phyloP scores from a whole-genome alignment of 2,113 vertebrate genomes.

The Macquaria ambigua region DNA sequence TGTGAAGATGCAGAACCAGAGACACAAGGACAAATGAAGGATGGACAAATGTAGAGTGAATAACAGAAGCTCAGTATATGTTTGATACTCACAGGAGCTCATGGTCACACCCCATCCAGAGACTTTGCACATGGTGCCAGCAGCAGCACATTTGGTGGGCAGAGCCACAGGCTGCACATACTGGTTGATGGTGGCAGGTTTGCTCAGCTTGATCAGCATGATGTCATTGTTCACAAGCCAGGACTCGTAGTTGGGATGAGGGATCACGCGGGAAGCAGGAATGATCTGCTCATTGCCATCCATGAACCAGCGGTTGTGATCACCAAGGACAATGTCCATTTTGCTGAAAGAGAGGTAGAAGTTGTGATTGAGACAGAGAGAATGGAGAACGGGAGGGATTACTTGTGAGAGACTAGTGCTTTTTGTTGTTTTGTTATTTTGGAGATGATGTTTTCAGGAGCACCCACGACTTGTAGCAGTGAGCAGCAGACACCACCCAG shows the following conservation, averaged over 20 bases:
- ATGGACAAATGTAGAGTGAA: background rate
- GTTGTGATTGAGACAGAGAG: background rate
- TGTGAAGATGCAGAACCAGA: slow-evolving; percentile 19
- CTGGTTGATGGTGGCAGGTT: slow-evolving; percentile 66
- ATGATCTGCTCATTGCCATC: slow-evolving; percentile 82
- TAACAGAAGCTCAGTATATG: no score
- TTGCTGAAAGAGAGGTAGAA: slow-evolving; percentile 63
- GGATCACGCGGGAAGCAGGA: slow-evolving; percentile 67
- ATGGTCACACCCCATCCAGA: slow-evolving; percentile 90
- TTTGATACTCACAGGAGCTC: slow-evolving; percentile 79
- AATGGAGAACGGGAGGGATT: background rate
- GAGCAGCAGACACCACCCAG: slow-evolving; percentile 81
- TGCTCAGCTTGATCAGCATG: slow-evolving; percentile 87
- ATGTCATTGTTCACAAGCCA: slow-evolving; percentile 85
- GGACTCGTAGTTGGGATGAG: slow-evolving; percentile 76
- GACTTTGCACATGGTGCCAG: slow-evolving; percentile 86
- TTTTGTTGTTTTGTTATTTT: background rate
- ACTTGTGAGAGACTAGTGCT: background rate
- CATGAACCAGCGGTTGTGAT: slow-evolving; percentile 70
- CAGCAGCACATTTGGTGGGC: slow-evolving; percentile 74
- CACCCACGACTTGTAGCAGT: slow-evolving; percentile 78
- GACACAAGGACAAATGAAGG: background rate
- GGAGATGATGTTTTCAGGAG: background rate
- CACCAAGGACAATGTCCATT: slow-evolving; percentile 73
- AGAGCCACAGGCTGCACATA: slow-evolving; percentile 81